Evolutionary conservation across 35 echinoderm and acorn worm genomes (phyloP).

Genomic region (Ophioderma brevispina): DNA sequence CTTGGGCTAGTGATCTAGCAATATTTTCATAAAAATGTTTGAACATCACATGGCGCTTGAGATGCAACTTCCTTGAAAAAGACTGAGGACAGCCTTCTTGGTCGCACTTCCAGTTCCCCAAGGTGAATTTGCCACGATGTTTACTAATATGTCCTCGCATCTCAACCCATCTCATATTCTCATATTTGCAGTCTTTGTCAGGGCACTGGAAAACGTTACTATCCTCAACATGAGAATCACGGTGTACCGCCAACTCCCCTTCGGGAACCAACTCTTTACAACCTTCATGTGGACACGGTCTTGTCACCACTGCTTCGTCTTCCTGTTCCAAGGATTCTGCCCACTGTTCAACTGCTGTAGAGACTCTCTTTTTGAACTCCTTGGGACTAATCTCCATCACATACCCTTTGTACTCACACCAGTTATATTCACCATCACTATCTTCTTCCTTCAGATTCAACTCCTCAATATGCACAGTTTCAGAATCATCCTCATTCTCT

Average conservation of each 20-base stretch:
- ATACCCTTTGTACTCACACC: background rate
- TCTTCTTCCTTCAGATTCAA: background rate
- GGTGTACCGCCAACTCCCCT: background rate
- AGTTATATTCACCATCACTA: background rate
- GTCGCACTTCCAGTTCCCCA: background rate
- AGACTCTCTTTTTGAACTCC: slow-evolving; percentile 4
- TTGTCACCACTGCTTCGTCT: background rate
- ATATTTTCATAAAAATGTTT: background rate
- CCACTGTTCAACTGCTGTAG: background rate
- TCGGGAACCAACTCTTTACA: background rate
- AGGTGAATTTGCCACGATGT: background rate
- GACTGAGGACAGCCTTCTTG: background rate
- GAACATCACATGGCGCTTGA: background rate
- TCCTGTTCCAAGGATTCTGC: background rate
- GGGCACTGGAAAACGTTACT: background rate
- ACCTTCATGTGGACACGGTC: background rate
- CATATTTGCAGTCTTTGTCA: background rate
- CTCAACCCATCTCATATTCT: background rate
- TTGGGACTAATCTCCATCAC: background rate
- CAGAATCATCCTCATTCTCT: background rate
- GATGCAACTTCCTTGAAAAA: background rate
- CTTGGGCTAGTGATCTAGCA: background rate
- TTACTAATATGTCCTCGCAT: background rate
- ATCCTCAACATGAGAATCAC: background rate
- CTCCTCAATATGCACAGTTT: background rate